A percentile compares a stretch with the other conserved stretches of the same genome.
Conservation (phyloP, 2,797 vertebrate genomes). For the Buphagus erythrorhynchus region DNA sequence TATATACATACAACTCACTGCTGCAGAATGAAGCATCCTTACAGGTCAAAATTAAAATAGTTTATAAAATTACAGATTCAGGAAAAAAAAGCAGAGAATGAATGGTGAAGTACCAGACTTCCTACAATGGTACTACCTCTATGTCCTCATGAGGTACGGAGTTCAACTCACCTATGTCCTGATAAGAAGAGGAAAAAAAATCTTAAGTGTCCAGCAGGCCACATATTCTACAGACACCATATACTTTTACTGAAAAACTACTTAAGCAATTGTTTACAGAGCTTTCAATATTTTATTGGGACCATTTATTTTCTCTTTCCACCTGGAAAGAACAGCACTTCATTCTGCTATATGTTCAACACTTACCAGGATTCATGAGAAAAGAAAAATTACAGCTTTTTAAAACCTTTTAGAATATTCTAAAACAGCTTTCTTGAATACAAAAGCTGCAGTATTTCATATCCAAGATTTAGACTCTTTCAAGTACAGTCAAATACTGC, state of each 20-base stretch:
- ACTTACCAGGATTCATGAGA: background rate
- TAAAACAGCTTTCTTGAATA: background rate
- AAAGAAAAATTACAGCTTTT: background rate
- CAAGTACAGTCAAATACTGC: background rate
- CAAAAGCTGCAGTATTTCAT: background rate
- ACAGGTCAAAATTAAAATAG: slow-evolving; percentile 37
- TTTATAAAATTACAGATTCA: background rate
- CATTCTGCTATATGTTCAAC: background rate
- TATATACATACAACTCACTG: slow-evolving; percentile 54
- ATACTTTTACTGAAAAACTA: background rate
- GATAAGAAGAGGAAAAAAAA: accelerated
- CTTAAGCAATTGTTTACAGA: background rate
- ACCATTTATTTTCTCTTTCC: background rate
- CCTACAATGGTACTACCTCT: background rate
- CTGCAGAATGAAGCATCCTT: slow-evolving; percentile 60
- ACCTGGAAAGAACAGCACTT: background rate
- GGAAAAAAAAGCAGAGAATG: background rate
- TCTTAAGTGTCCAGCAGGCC: background rate
- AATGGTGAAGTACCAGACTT: background rate
- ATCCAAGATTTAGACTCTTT: background rate
- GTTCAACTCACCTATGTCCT: background rate
- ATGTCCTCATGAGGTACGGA: background rate
- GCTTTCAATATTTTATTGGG: background rate
- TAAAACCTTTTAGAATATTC: background rate
- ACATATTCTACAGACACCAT: background rate